These are phyloP conservation scores for Ctenicera cuprea DNA, from an alignment of 2,888 invertebrate genomes.

Conservation along the genomic window DNA sequence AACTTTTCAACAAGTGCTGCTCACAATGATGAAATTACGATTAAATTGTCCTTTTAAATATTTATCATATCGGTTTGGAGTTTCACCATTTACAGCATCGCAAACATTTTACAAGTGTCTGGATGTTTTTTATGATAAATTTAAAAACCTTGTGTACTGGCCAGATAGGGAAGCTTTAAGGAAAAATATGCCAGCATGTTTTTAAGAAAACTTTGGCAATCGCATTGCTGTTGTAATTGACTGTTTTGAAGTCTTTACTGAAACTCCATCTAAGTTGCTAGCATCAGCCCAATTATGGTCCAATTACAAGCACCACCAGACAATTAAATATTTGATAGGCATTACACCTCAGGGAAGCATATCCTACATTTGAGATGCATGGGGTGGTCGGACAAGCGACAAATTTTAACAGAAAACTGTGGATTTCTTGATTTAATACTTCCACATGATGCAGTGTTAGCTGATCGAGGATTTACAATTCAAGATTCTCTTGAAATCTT, in stretches of 20 bases:
- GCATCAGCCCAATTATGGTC: not conserved
- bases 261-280: not conserved
- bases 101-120: not conserved
- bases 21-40: slow-evolving; percentile 5
- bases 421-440: not conserved
- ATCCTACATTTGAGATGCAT: not conserved
- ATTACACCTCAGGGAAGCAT: slow-evolving; percentile 3
- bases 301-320: slow-evolving; percentile 11
- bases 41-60: slow-evolving; percentile 7
- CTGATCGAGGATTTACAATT: not conserved
- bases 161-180: too few species aligned
- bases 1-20: slow-evolving; percentile 6
- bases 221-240: not conserved
- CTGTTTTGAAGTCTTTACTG: not conserved
- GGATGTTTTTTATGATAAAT: not conserved
- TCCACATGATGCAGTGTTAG: not conserved
- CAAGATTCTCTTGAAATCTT: not conserved
- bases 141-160: too few species aligned
- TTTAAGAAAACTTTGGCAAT: not conserved
- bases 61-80: slow-evolving; percentile 5
- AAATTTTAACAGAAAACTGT: not conserved
- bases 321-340: slow-evolving; percentile 1
- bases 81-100: slow-evolving; percentile 7
- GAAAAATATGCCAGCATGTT: not conserved
- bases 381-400: not conserved